Base-by-base conservation (phyloP, 1,140 invertebrate species). In the Dendroctonus ponderosae region DNA sequence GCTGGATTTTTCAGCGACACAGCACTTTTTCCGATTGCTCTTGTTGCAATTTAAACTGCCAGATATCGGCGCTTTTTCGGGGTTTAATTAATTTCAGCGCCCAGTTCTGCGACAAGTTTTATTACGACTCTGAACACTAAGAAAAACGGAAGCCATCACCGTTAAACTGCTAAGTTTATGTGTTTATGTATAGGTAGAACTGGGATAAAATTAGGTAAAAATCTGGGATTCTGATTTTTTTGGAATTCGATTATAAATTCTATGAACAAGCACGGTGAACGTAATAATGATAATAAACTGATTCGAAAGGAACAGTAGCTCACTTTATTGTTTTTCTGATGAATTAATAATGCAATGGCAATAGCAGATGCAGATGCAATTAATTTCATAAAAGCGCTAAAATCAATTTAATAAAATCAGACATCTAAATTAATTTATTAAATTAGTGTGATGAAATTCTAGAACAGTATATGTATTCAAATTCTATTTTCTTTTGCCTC, bases 11-110 rank as follows among this genome's bases (percentile, higher is more conserved):
- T 56, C 26, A 57, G 52, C 62, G 53, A 65, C 62, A 56, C 50
- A 37, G 62, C 62, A 57, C 62, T 57, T 65, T 65, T 65, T 65
- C 62, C 12, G 44, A 65, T 57, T 57, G 62, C 62, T 53, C 46
- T 57, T 56, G 62, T 56, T 50, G 62, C 53, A 37, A 65, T 65
- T 65, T 65, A 65, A 65, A 57, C 62, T 57, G 53, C 38, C 62
- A 48, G 62, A 65, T 65, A 65, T 65, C 54, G 62, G 62, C 53
- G 49, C 38, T 57, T 57, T 65, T 65, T 65, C 46, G 15, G n/a
- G 51, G 53, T 65, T 65, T 65, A 65, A 65, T 65, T 65, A 65
- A 65, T 65, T 65, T 65, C 38, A 49, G 53, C 62, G 62, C 62
- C 62, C 53, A 39, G 42, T 40, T 65, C 26, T 40, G 52, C 62